Base-by-base conservation (phyloP, 1,140 invertebrate species). In the Pollicipes pollicipes region DNA sequence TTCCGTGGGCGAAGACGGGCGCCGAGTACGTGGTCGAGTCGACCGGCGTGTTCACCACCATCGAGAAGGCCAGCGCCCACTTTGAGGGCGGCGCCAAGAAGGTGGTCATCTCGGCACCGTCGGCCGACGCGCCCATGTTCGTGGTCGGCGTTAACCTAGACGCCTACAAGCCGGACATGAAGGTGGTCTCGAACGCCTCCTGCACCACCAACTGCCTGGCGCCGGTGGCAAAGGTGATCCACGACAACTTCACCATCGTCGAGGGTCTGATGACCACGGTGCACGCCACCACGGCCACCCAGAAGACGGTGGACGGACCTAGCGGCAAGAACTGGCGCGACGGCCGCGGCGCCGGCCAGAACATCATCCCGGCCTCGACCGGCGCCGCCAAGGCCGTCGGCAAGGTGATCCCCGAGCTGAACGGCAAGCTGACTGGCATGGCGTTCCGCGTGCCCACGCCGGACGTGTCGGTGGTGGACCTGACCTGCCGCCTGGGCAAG, bases 201-300 rank as follows among this genome's bases (percentile, higher is more conserved):
- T 99, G 97, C 85, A 99, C 97, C 66, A 99, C 97, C 78, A 99
- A 99, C 82, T 99, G 97, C 79, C 84, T 99, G 72, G 97, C 97
- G 76, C 97, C 97, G 37, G 83, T 99, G 30, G 95, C 93, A 73
- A 99, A 99, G 79, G 94, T 99, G 68, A 88, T 98, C 76, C 81
- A 93, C 76, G 94, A 98, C 77, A 93, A 97, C 77, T 98, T 97
- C 78, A 90, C 90, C 77, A 97, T 98, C 78, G 83, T 91, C 73
- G 93, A 98, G 79, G 95, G 94, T 78, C 82, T 99, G 30, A 99
- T 99, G 97, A 99, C 97, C 66, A 99, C 97, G 69, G 90, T 99
- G 3, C 97, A 99, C 80, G 94, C 97, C 26, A 89, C 89, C 66
- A 99, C 97, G 70, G 93, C 95, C 73, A 97, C 95, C 27, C 97